Evolutionary conservation across 1,140 invertebrate genomes (phyloP), one percentile per base, ranked within the genome.

Genomic region (Drosophila ercepeae): DNA sequence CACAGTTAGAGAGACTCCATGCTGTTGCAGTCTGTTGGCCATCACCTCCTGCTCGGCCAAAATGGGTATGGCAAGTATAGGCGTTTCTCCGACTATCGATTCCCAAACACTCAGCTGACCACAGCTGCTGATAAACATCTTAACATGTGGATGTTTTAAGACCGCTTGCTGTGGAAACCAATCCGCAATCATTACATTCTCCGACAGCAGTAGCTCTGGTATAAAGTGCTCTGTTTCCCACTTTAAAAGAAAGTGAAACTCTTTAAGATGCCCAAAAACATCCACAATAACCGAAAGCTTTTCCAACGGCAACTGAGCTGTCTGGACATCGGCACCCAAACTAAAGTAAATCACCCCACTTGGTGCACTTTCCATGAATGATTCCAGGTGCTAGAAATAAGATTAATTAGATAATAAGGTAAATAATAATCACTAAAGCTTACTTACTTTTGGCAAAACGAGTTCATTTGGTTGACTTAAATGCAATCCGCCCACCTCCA

Each of bases 91-190:
- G 25, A 93, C 92, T 8, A 94, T 71, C 0, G 93, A 92, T 83
- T 95, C 95, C 65, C 92, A 91, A 0, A 92, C 88, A 21, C 94
- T 94, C n/a, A 94, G 91, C 11, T 93, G 89, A 0, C 95, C 95
- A 46, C 94, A 94, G 70, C 95, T 94, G 4, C 93, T 94, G n/a
- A 95, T 93, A 68, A 95, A 95, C 1, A 94, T 51, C 70, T 93
- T 92, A 0, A 93, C 88, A 46, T 93, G 93, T 2, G 82, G 68
- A 78, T 94, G 93, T 13, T 88, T 55, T 52, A 96, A 88, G 75
- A 96, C 92, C 54, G 95, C 95, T 63, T 93, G 94, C 78, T 96
- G 95, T 0, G 95, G 95, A 29, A 95, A 88, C 95, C 95, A 96
- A 44, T 93, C 93, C 21, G 89, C 91, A 6, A 94, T 83, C 72